Percentiles rank a stretch among this genome's conserved stretches.
Evolutionary conservation across 2,113 vertebrate species (phyloP).

Genomic region (Pituophis catenifer): DNA sequence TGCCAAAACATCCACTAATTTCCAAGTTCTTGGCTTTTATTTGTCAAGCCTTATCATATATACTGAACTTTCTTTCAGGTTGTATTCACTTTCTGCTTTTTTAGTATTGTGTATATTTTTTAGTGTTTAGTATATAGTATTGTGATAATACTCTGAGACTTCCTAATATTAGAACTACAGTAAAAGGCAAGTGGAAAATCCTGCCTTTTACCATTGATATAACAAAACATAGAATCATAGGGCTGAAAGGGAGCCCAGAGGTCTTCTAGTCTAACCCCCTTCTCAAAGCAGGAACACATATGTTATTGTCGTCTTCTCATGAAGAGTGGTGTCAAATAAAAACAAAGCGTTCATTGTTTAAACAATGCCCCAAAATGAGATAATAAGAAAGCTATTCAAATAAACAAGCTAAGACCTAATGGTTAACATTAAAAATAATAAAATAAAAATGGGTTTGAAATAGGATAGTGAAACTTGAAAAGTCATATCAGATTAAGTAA

Average conservation of each 20-base stretch:
- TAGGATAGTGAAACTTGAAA: neutral
- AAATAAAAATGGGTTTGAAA: neutral
- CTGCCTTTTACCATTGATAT: neutral
- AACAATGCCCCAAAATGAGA: neutral
- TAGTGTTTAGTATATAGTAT: neutral
- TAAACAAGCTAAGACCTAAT: neutral
- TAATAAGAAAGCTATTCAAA: neutral
- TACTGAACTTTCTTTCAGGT: neutral
- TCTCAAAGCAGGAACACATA: neutral
- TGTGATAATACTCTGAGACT: neutral
- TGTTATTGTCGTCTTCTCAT: neutral
- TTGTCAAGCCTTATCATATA: neutral
- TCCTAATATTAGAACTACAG: neutral
- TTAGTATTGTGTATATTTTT: neutral
- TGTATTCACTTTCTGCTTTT: neutral
- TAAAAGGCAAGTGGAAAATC: neutral
- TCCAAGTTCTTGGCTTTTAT: neutral
- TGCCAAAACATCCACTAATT: neutral
- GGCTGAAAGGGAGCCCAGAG: too few species aligned
- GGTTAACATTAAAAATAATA: neutral
- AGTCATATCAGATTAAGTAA: neutral
- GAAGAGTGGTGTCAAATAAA: neutral
- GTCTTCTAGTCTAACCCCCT: neutral
- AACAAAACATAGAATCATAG: neutral
- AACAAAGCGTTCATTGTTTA: neutral